Evolutionary conservation across 2,888 invertebrate genomes (phyloP).

Genomic region (Dicyrtoma fusca): DNA sequence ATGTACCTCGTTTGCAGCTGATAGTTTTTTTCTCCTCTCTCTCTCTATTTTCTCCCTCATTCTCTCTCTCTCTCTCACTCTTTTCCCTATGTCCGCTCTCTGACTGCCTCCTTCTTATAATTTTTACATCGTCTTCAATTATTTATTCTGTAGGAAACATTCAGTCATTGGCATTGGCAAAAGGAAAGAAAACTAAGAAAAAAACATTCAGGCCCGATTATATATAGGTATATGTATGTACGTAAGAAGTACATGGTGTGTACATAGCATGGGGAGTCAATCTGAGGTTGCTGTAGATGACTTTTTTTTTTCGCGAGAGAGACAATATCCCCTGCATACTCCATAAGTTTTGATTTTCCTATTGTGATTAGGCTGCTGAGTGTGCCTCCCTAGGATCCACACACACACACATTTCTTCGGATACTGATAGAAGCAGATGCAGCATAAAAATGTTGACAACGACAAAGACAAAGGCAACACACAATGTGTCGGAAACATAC

Average conservation of each 20-base stretch:
- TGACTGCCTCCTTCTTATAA: conserved; percentile 20
- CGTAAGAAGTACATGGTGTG: not conserved
- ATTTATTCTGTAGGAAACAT: conserved; percentile 37
- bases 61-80: conserved; percentile 5
- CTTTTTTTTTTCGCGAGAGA: conserved; percentile 20
- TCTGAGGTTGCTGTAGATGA: conserved; percentile 21
- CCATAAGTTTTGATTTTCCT: not conserved
- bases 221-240: not conserved
- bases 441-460: not conserved
- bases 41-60: conserved; percentile 11
- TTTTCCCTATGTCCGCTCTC: not conserved
- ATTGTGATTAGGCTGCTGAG: not conserved
- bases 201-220: conserved; percentile 14
- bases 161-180: conserved; percentile 34
- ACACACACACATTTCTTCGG: conserved; percentile 3
- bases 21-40: conserved; percentile 23
- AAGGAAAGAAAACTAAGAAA: not conserved
- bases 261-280: too few species aligned
- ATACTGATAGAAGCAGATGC: too few species aligned
- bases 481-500: conserved; percentile 19
- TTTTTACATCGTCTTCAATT: conserved; percentile 36
- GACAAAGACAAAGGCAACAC: not conserved
- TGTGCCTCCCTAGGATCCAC: not conserved
- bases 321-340: not conserved
- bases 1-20: conserved; percentile 34